phyloP scores from a whole-genome alignment of 2,888 invertebrate species.

The Notodonta ziczac region DNA sequence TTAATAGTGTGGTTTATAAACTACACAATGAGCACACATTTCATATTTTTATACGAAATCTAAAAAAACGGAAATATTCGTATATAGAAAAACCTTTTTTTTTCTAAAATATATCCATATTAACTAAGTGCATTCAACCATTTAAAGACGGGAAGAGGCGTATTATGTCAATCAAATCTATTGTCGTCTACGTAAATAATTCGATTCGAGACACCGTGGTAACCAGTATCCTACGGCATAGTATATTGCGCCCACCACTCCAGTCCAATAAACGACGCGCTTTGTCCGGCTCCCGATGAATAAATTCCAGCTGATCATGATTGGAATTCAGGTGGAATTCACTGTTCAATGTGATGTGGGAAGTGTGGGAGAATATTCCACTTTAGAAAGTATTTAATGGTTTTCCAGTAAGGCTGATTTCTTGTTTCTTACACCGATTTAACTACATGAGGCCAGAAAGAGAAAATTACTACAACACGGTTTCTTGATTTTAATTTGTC shows the following conservation, averaged over 20 bases:
- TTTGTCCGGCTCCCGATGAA: slow-evolving; percentile 32
- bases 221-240: slow-evolving; percentile 20
- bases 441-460: no score
- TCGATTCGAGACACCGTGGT: slow-evolving; percentile 17
- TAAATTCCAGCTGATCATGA: slow-evolving; percentile 38
- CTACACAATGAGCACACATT: no score
- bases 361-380: not conserved
- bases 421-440: not conserved
- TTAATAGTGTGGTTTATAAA: no score
- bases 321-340: slow-evolving; percentile 29
- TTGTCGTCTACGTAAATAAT: slow-evolving; percentile 23
- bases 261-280: slow-evolving; percentile 30
- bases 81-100: no score
- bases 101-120: not conserved
- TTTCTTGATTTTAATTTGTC: no score
- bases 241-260: slow-evolving; percentile 28
- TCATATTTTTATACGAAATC: not conserved
- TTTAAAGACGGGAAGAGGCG: not conserved
- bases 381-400: not conserved
- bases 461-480: no score
- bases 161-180: not conserved
- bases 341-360: slow-evolving; percentile 16
- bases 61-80: not conserved
- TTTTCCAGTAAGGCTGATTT: not conserved
- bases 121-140: not conserved